These are phyloP conservation scores for Eilema sororculum DNA, from an alignment of 2,888 invertebrate genomes.

Conservation along the genomic window DNA sequence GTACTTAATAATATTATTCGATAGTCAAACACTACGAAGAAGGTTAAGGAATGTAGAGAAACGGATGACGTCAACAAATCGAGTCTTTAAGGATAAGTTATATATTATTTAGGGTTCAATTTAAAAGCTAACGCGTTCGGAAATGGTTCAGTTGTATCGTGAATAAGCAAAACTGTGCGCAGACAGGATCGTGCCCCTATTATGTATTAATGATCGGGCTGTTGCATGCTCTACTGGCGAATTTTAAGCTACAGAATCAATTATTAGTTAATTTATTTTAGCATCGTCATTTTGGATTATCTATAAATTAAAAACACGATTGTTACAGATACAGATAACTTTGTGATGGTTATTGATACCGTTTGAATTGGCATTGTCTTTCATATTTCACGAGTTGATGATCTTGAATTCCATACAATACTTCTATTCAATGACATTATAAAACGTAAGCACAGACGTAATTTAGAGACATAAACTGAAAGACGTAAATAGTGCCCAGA, in stretches of 20 bases:
- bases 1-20: not conserved
- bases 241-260: slow-evolving; percentile 62
- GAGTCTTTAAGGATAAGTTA: slow-evolving; percentile 67
- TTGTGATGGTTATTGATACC: no score
- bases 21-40: not conserved
- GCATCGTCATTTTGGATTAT: slow-evolving; percentile 52
- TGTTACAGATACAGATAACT: not conserved
- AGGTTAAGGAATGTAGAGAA: not conserved
- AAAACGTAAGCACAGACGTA: no score
- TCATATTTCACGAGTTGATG: no score
- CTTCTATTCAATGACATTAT: no score
- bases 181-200: slow-evolving; percentile 65
- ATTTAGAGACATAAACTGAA: no score
- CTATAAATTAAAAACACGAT: slow-evolving; percentile 20
- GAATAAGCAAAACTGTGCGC: slow-evolving; percentile 77
- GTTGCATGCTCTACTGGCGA: slow-evolving; percentile 43
- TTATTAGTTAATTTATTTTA: slow-evolving; percentile 58
- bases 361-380: no score
- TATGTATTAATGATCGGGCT: slow-evolving; percentile 74
- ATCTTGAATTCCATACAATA: no score
- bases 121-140: slow-evolving; percentile 77
- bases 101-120: slow-evolving; percentile 80
- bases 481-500: no score
- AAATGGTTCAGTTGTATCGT: slow-evolving; percentile 71
- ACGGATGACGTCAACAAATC: slow-evolving; percentile 56